A percentile compares a stretch with the other conserved stretches of the same genome.
Conservation (phyloP, 1,140 invertebrate genomes). For the Ceratina japonica region DNA sequence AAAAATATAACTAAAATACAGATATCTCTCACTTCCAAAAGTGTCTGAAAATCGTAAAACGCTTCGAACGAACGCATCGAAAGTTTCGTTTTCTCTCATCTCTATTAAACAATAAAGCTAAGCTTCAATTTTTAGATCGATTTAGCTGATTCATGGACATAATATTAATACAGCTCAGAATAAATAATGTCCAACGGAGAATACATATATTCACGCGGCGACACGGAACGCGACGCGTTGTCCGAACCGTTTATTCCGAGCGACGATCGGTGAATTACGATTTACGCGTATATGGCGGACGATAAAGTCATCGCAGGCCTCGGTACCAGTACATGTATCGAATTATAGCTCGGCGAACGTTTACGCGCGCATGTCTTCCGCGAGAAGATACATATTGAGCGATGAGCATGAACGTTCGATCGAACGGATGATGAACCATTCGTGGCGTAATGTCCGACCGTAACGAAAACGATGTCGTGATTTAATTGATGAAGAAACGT, state of each 20-base stretch:
- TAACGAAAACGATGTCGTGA: neutral
- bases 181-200: conserved; percentile 21
- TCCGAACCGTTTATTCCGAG: neutral
- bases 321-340: neutral
- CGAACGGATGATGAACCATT: conserved; percentile 9
- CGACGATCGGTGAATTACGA: neutral
- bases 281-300: neutral
- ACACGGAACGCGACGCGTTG: neutral
- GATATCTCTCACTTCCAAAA: too few species aligned
- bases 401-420: neutral
- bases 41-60: too few species aligned
- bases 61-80: too few species aligned
- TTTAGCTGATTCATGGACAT: too few species aligned
- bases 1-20: too few species aligned
- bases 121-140: too few species aligned
- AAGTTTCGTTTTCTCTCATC: too few species aligned
- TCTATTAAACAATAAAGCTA: too few species aligned
- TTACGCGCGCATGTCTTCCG: conserved; percentile 9
- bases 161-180: conserved; percentile 52
- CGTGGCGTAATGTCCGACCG: neutral
- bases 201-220: neutral
- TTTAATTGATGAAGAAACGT: neutral
- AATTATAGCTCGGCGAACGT: conserved; percentile 1
- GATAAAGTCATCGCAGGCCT: conserved; percentile 2
- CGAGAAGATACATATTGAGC: neutral